Conservation (phyloP, 1,140 invertebrate genomes). For the Hirudo medicinalis region DNA sequence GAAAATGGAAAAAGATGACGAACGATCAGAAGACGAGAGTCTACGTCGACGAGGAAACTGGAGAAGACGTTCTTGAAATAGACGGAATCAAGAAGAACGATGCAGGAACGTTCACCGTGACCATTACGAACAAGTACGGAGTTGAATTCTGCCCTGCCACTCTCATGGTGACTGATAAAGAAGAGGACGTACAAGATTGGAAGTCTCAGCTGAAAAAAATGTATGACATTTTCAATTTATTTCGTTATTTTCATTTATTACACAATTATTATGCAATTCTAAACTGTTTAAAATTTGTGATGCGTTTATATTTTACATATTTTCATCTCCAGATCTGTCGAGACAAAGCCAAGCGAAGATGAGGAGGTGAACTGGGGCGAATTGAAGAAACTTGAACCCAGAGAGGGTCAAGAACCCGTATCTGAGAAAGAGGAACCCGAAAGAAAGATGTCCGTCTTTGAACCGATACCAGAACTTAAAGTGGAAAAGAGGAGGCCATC, state of each 20-base stretch:
- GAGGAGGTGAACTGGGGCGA: slow-evolving; percentile 28
- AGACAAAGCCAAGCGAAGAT: slow-evolving; percentile 25
- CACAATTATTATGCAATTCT: not conserved
- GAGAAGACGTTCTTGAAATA: slow-evolving; percentile 36
- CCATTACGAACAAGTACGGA: slow-evolving; percentile 38
- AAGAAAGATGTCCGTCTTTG: slow-evolving; percentile 24
- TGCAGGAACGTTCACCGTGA: slow-evolving; percentile 40
- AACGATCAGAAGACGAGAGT: slow-evolving; percentile 30
- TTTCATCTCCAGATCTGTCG: slow-evolving; percentile 14
- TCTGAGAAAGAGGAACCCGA: slow-evolving; percentile 23
- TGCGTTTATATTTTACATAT: not conserved
- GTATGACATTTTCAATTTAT: slow-evolving; percentile 26
- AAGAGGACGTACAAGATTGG: slow-evolving; percentile 39
- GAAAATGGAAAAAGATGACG: slow-evolving; percentile 37
- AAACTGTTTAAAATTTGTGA: slow-evolving; percentile 25
- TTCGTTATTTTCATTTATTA: not conserved
- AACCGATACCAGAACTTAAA: slow-evolving; percentile 26
- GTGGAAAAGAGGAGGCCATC: slow-evolving; percentile 20
- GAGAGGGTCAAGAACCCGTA: slow-evolving; percentile 22
- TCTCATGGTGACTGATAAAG: slow-evolving; percentile 38
- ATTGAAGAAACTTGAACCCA: slow-evolving; percentile 31
- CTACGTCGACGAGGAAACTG: slow-evolving; percentile 34
- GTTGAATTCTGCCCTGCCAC: slow-evolving; percentile 35
- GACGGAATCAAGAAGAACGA: slow-evolving; percentile 29
- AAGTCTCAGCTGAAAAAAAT: slow-evolving; percentile 36